Evolutionary conservation across 2,113 vertebrate species (phyloP).

Genomic region (Zosterops japonicus): DNA sequence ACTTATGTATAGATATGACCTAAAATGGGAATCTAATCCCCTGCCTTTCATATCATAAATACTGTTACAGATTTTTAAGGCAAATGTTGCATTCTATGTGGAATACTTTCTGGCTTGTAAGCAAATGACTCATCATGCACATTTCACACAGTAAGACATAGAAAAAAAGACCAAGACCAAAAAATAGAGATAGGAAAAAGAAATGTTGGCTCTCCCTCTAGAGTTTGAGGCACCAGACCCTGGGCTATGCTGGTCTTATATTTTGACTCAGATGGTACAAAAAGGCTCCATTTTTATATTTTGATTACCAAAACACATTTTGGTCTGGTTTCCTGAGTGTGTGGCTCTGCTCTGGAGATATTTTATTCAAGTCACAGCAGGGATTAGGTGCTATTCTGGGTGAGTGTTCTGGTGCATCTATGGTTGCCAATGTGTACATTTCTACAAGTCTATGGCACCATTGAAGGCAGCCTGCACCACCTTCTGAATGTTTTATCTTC

Average conservation of each 20-base stretch:
- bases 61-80: not conserved
- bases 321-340: not conserved
- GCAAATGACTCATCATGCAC: not conserved
- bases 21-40: not conserved
- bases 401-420: not conserved
- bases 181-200: not conserved
- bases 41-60: not conserved
- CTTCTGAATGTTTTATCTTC: not conserved
- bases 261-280: not conserved
- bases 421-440: not conserved
- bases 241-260: not conserved
- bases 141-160: not conserved
- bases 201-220: not conserved
- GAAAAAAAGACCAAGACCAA: not conserved
- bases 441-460: not conserved
- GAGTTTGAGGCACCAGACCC: not conserved
- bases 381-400: not conserved
- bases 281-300: not conserved
- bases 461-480: not conserved
- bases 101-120: not conserved
- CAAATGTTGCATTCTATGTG: not conserved
- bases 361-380: not conserved
- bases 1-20: not conserved
- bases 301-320: not conserved
- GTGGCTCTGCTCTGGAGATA: not conserved